These are phyloP conservation scores for Hydrochoerus hydrochaeris DNA, from an alignment of 2,113 vertebrate species.

Conservation along the genomic window DNA sequence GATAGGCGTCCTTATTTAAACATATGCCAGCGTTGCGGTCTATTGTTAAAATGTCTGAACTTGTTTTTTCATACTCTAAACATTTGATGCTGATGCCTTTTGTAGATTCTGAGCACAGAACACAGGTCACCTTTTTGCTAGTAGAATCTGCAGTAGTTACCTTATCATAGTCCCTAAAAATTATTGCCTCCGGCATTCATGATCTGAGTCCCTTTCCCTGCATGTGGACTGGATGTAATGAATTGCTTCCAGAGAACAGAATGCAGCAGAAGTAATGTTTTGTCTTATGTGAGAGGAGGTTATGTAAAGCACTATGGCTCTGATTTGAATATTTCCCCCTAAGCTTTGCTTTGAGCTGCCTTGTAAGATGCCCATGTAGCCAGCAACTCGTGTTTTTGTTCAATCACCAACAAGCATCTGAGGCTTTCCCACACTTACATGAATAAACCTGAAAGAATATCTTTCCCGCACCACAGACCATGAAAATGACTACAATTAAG, in stretches of 20 bases:
- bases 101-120: neutral
- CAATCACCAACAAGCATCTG: neutral
- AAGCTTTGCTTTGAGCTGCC: neutral
- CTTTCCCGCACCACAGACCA: fast-evolving
- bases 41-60: neutral
- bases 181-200: neutral
- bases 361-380: neutral
- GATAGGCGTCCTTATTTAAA: neutral
- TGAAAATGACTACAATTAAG: neutral
- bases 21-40: neutral
- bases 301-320: neutral
- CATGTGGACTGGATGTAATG: neutral
- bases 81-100: neutral
- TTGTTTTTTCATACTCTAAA: neutral
- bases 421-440: neutral
- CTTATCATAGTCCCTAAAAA: fast-evolving
- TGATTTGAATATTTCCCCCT: neutral
- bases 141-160: neutral
- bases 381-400: neutral
- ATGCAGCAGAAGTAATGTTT: neutral
- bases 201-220: neutral
- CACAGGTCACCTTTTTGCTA: neutral
- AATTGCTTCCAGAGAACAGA: neutral
- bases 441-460: neutral
- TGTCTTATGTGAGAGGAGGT: neutral